Evolutionary conservation across 2,888 invertebrate genomes (phyloP), one percentile per base, ranked within the genome.

Genomic region (Catocala sponsa): DNA sequence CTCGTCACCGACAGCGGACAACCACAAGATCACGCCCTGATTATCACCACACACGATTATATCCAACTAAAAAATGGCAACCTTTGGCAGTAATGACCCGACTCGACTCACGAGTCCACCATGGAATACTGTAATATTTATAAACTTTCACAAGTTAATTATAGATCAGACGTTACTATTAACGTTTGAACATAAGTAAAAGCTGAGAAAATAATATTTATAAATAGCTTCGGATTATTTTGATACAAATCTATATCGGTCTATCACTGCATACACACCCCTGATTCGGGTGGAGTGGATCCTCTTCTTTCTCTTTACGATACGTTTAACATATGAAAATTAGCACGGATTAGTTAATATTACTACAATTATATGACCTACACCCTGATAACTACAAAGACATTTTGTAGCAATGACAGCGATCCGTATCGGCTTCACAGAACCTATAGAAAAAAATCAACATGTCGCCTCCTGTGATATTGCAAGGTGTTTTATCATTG

Each of bases 161-260:
- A 91, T 94, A 94, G 94, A 91, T 85, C 91, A 91, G 92, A 93
- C 92, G 93, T 89, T 93, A 92, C 92, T 93, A 93, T 92, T 93
- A 94, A 92, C 91, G 92, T 91, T 93, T 90, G 92, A 92, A 94
- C 94, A 92, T 92, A 94, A 93, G 94, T 92, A 94, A 94, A 95
- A 92, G 93, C 89, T 91, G 91, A 91, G 93, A 94, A 94, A 94
- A 94, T 94, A 94, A 94, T 94, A 94, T 95, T 94, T 95, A 95
- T 94, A 95, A 95, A 95, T 95, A 95, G 94, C 93, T 94, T 91
- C 79, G 86, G 91, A 94, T 94, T 94, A 94, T 94, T 94, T 95
- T 94, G 93, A 94, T 94, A 93, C 94, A 91, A 92, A 90, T 93
- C 91, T 94, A 92, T 86, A 91, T 91, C 86, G 88, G 92, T 91